Evolutionary conservation across 2,797 vertebrate genomes (phyloP), one percentile per base, ranked within the genome.

Genomic region (Malurus splendens): DNA sequence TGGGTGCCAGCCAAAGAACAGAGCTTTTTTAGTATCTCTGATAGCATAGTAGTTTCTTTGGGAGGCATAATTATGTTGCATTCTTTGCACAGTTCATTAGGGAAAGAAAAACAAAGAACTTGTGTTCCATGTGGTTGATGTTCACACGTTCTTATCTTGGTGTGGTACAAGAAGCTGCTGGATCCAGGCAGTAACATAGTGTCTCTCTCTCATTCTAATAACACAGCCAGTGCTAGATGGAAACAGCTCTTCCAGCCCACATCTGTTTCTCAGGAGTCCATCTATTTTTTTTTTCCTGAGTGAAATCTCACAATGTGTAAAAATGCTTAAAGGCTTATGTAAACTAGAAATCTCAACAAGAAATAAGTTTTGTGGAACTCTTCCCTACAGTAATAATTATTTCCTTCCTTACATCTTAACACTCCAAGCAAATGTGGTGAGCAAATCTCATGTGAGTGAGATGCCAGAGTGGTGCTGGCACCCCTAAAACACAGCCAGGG

Each of bases 1-100:
- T 92, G 94, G 78, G 84, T 80, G 66, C 82, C 82, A 91, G 93
- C 89, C 94, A 93, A 89, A 83, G 86, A 91, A 80, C 45, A 55
- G 88, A 91, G 73, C 47, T 77, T 92, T 88, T 92, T 85, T 65
- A 51, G 84, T 10, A 48, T 80, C 75, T 82, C 75, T 86, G 68
- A 59, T 89, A 72, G 70, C 39, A 59, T 17, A 74, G 90, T 75
- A 71, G 61, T 80, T 95, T 92, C 84, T 90, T 82, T 64, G 4
- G 66, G 89, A 89, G 44, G 65, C 84, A 87, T 87, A 80, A 87
- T 88, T 92, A 72, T 72, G 44, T 38, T 82, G 55, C 52, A 59
- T 90, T 91, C 86, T 88, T 91, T 44, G 57, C 61, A 67, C 20
- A 72, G 78, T 87, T 94, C 78, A 87, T 87, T 80, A 87, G 86